These are phyloP conservation scores for Byasa hedistus DNA, from an alignment of 2,888 invertebrate genomes.

Conservation along the genomic window DNA sequence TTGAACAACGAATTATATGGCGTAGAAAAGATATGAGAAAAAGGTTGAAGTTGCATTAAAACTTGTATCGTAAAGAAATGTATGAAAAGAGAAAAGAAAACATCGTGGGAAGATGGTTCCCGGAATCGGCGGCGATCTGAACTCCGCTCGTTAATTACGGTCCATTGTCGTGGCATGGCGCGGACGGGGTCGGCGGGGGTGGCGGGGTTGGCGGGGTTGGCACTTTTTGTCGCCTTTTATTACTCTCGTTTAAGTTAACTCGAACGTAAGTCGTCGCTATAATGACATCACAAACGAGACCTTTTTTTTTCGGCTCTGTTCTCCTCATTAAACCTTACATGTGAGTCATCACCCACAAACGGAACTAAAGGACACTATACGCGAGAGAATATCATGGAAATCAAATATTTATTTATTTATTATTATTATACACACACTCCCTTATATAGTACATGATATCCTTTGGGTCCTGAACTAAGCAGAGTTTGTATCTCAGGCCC, in stretches of 20 bases:
- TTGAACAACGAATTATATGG: too few species aligned
- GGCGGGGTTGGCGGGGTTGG: slow-evolving; percentile 3
- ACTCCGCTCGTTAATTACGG: slow-evolving; percentile 25
- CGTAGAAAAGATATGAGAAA: neutral
- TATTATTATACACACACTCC: too few species aligned
- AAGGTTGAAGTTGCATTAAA: neutral
- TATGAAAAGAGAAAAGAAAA: slow-evolving; percentile 9
- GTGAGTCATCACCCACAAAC: too few species aligned
- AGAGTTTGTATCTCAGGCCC: too few species aligned
- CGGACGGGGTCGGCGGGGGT: neutral
- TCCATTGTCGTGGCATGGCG: slow-evolving; percentile 18
- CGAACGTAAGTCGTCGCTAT: slow-evolving; percentile 15
- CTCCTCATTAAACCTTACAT: neutral
- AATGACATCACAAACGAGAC: slow-evolving; percentile 13
- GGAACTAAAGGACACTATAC: too few species aligned
- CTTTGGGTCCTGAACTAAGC: too few species aligned
- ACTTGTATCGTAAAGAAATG: slow-evolving; percentile 1
- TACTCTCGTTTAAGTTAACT: slow-evolving; percentile 23
- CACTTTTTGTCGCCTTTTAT: slow-evolving; percentile 20
- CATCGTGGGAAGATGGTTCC: neutral
- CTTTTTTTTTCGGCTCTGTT: slow-evolving; percentile 3
- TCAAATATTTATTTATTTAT: too few species aligned
- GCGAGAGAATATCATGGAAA: too few species aligned
- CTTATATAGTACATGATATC: too few species aligned
- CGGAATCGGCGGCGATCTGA: slow-evolving; percentile 9